Evolutionary conservation across 2,113 vertebrate genomes (phyloP).

Genomic region (Apteryx mantelli): DNA sequence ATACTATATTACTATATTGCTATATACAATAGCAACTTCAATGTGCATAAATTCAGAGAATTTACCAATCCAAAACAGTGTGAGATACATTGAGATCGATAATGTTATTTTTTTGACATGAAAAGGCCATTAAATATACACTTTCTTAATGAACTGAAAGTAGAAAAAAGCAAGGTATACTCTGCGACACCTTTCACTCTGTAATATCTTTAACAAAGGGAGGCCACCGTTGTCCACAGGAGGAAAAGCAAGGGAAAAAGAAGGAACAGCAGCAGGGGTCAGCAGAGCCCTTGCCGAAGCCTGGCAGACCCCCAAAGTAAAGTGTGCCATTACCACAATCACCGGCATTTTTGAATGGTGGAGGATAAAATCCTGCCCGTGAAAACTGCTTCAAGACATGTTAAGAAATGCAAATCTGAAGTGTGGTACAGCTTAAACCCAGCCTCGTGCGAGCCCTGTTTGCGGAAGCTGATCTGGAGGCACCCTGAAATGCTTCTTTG

Average conservation of each 20-base stretch:
- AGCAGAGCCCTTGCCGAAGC: constrained; percentile 40
- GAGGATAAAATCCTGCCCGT: neutral
- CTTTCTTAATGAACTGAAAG: neutral
- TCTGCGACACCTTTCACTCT: neutral
- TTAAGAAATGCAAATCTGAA: neutral
- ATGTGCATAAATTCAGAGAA: neutral
- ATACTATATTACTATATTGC: neutral
- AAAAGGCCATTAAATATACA: neutral
- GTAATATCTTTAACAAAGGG: neutral
- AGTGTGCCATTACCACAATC: neutral
- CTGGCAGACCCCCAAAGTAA: neutral
- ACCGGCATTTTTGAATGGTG: neutral
- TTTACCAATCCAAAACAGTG: neutral
- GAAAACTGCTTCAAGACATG: neutral
- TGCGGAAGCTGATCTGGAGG: neutral
- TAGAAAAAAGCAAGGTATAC: neutral
- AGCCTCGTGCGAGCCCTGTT: neutral
- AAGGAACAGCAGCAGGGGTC: constrained; percentile 44
- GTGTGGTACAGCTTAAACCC: neutral
- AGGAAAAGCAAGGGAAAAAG: neutral
- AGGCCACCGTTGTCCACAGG: neutral
- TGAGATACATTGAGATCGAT: neutral
- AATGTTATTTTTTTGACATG: neutral
- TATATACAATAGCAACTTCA: neutral
- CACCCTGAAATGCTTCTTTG: neutral